A percentile compares a stretch with the other conserved stretches of the same genome.
These are phyloP conservation scores for Rhyzopertha dominica DNA, from an alignment of 1,140 invertebrate species.

Conservation along the genomic window DNA sequence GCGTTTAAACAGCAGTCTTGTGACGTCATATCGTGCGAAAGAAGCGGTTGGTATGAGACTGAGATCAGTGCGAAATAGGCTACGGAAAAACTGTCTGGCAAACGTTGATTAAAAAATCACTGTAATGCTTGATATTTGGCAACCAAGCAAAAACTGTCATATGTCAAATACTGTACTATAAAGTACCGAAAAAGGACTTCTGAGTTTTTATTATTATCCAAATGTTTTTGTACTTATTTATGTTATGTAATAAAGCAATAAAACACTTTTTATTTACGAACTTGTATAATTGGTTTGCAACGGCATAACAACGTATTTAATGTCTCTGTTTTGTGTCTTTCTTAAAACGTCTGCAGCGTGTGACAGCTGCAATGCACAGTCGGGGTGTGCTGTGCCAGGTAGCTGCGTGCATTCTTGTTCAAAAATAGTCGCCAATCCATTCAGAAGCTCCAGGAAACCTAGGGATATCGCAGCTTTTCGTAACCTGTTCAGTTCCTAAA, in stretches of 20 bases:
- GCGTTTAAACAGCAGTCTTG: too few species aligned
- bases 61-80: too few species aligned
- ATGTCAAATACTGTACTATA: not conserved
- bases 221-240: not conserved
- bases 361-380: slow-evolving; percentile 83
- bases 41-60: too few species aligned
- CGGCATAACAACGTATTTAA: slow-evolving; percentile 60
- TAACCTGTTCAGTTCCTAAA: slow-evolving; percentile 84
- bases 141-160: too few species aligned
- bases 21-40: too few species aligned
- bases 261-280: slow-evolving; percentile 20
- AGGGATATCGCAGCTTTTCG: slow-evolving; percentile 82
- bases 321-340: slow-evolving; percentile 57
- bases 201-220: too few species aligned
- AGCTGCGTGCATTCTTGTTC: slow-evolving; percentile 86
- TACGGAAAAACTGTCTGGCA: too few species aligned
- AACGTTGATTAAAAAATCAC: too few species aligned
- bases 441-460: slow-evolving; percentile 77
- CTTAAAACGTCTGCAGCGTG: slow-evolving; percentile 75
- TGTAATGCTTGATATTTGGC: too few species aligned
- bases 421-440: slow-evolving; percentile 72
- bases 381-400: slow-evolving; percentile 70
- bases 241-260: slow-evolving; percentile 3
- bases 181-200: not conserved
- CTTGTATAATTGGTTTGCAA: slow-evolving; percentile 54